phyloP scores from a whole-genome alignment of 2,888 invertebrate species.

The Thyatira batis region DNA sequence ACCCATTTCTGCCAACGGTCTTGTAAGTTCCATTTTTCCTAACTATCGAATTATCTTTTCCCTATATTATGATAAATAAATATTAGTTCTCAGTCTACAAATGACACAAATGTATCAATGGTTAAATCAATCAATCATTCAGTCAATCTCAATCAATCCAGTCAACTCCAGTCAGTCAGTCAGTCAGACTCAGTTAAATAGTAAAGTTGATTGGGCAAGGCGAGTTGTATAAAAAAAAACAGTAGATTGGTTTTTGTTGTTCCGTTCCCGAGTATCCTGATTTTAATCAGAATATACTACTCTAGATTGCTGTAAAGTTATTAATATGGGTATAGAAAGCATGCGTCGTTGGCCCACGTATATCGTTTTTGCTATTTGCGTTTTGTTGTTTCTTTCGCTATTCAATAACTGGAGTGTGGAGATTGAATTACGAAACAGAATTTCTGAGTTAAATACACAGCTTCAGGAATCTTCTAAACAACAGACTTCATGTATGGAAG shows the following conservation, averaged over 20 bases:
- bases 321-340: slow-evolving; percentile 75
- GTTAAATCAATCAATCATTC: neutral
- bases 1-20: no score
- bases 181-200: no score
- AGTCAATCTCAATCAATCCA: neutral
- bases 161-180: no score
- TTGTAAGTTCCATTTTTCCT: no score
- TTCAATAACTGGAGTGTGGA: slow-evolving; percentile 76
- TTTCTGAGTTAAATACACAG: slow-evolving; percentile 62
- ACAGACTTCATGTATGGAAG: slow-evolving; percentile 69
- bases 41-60: no score
- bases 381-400: slow-evolving; percentile 73
- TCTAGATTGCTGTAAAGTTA: neutral
- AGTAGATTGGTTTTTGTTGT: neutral
- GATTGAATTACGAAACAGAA: slow-evolving; percentile 63
- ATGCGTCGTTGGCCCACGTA: slow-evolving; percentile 80
- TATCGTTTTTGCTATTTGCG: slow-evolving; percentile 68
- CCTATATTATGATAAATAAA: no score
- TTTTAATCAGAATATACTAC: neutral
- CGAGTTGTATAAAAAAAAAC: neutral
- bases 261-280: no score
- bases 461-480: slow-evolving; percentile 71
- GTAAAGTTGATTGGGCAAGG: no score
- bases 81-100: no score
- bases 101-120: no score